Conservation (phyloP, 2,888 invertebrate species). For the Drosophila greeni region DNA sequence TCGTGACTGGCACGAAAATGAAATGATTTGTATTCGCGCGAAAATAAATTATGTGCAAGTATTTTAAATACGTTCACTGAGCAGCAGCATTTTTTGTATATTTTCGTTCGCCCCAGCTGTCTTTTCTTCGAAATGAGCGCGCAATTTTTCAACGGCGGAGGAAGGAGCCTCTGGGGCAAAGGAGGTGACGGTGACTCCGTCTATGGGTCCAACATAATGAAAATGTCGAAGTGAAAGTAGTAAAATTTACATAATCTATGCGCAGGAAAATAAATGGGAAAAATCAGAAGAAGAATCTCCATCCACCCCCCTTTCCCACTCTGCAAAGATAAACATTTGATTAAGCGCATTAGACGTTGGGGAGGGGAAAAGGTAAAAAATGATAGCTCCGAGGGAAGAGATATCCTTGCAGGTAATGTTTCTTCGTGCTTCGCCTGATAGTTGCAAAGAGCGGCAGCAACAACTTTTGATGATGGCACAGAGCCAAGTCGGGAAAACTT, state of each 20-base stretch:
- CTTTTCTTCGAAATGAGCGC: slow-evolving; percentile 54
- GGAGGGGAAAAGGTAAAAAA: slow-evolving; percentile 24
- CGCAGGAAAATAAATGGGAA: slow-evolving; percentile 73
- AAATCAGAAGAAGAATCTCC: slow-evolving; percentile 64
- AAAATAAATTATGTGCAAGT: slow-evolving; percentile 74
- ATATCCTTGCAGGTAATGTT: slow-evolving; percentile 35
- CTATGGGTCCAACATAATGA: slow-evolving; percentile 63
- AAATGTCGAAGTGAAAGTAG: slow-evolving; percentile 75
- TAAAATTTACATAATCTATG: slow-evolving; percentile 73
- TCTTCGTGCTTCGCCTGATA: slow-evolving; percentile 28
- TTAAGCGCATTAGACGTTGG: slow-evolving; percentile 62
- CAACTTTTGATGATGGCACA: slow-evolving; percentile 46
- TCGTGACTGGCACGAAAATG: slow-evolving; percentile 72
- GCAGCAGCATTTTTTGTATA: slow-evolving; percentile 19
- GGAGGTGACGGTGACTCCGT: slow-evolving; percentile 35
- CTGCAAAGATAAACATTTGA: slow-evolving; percentile 71
- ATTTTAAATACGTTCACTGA: slow-evolving; percentile 69
- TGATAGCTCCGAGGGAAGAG: slow-evolving; percentile 5
- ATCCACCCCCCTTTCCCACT: slow-evolving; percentile 8
- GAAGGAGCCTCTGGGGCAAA: background rate
- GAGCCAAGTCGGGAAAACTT: slow-evolving; percentile 49
- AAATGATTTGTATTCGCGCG: slow-evolving; percentile 72
- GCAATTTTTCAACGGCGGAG: slow-evolving; percentile 62
- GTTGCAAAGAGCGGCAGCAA: slow-evolving; percentile 27
- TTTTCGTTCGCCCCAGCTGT: slow-evolving; percentile 6